Percentiles rank a stretch among this genome's conserved stretches.
Evolutionary conservation across 2,888 invertebrate genomes (phyloP).

Genomic region (Dermolepida albohirtum): DNA sequence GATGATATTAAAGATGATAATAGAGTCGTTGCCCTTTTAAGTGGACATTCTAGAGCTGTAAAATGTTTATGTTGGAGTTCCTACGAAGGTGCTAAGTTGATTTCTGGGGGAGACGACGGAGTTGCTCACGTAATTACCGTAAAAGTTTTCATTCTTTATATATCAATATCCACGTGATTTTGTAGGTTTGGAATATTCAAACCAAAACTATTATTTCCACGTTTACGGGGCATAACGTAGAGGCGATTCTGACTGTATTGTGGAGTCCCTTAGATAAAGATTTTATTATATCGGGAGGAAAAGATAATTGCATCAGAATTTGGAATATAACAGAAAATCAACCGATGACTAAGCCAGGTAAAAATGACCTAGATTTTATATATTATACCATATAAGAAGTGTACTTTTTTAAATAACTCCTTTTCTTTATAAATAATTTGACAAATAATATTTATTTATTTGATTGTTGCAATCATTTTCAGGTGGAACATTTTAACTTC

Average conservation of each 20-base stretch:
- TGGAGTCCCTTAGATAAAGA: conserved; percentile 76
- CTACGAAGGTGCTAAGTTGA: conserved; percentile 63
- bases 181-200: conserved; percentile 74
- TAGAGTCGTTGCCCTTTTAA: conserved; percentile 44
- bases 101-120: conserved; percentile 77
- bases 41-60: conserved; percentile 46
- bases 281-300: conserved; percentile 74
- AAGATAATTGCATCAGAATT: conserved; percentile 74
- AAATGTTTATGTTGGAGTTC: conserved; percentile 57
- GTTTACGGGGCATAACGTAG: conserved; percentile 69
- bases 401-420: too few relatives aligned
- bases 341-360: conserved; percentile 39
- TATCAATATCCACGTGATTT: background rate
- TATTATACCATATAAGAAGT: too few relatives aligned
- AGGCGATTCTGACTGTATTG: conserved; percentile 69
- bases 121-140: conserved; percentile 72
- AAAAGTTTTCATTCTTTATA: background rate
- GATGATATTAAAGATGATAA: conserved; percentile 19
- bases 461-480: too few relatives aligned
- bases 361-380: too few relatives aligned
- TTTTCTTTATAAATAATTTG: too few relatives aligned
- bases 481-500: too few relatives aligned
- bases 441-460: too few relatives aligned
- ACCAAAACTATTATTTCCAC: conserved; percentile 69
- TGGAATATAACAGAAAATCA: conserved; percentile 68